Evolutionary conservation across 37 sponge, comb jelly and placozoan species (phyloP).

Genomic region (Aplysina aerophoba): DNA sequence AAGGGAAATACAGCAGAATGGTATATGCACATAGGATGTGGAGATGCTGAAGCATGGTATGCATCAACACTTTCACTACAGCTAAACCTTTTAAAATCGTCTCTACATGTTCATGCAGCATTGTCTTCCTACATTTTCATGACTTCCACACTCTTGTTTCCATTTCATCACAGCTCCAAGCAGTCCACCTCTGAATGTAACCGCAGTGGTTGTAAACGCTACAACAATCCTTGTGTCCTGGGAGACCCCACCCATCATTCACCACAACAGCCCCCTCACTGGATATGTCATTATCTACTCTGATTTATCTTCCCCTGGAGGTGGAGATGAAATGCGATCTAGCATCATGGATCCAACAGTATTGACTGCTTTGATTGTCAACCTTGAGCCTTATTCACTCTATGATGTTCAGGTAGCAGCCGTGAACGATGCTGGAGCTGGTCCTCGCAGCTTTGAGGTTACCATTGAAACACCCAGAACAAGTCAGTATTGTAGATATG

Average conservation of each 20-base stretch:
- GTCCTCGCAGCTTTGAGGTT: not conserved
- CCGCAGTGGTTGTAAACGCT: not conserved
- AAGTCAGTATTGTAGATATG: too few relatives aligned
- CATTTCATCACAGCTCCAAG: not conserved
- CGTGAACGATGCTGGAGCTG: conserved; percentile 7
- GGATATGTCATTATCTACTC: conserved; percentile 1
- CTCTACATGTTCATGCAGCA: too few relatives aligned
- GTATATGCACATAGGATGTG: too few relatives aligned
- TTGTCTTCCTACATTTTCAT: too few relatives aligned
- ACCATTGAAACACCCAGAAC: too few relatives aligned
- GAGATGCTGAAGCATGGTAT: too few relatives aligned
- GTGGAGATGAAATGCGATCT: not conserved
- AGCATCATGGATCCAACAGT: not conserved
- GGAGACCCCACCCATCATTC: conserved; percentile 12
- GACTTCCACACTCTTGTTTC: too few relatives aligned
- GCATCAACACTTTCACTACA: too few relatives aligned
- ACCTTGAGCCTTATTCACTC: conserved; percentile 1
- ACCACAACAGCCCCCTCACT: conserved; percentile 17
- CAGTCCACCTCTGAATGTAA: conserved; percentile 11
- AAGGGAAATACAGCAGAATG: too few relatives aligned
- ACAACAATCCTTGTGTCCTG: not conserved
- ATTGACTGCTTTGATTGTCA: not conserved
- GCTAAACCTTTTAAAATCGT: too few relatives aligned
- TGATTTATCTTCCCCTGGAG: not conserved
- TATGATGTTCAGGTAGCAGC: conserved; percentile 7